Evolutionary conservation across 2,888 invertebrate species (phyloP).

Genomic region (Entomobrya multifasciata): DNA sequence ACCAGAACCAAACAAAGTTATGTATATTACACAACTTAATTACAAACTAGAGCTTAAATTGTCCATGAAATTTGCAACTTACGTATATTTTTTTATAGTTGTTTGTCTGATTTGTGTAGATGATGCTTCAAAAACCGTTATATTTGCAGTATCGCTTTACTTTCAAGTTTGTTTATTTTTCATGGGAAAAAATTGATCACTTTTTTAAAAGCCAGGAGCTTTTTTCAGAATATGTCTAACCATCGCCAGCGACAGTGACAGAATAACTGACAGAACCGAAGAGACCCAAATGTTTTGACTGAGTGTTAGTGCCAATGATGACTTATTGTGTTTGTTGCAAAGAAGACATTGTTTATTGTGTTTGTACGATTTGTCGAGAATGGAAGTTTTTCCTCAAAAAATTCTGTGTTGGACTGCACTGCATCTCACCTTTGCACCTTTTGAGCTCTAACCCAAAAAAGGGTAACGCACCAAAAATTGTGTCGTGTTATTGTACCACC

Average conservation of each 20-base stretch:
- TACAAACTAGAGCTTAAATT: too few relatives aligned
- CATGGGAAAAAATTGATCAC: too few relatives aligned
- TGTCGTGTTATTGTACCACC: background rate
- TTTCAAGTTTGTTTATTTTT: too few relatives aligned
- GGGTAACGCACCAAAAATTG: conserved; percentile 3
- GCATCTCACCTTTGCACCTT: conserved; percentile 7
- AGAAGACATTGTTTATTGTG: conserved; percentile 27
- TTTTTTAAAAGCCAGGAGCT: too few relatives aligned
- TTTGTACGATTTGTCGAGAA: background rate
- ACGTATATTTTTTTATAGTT: background rate
- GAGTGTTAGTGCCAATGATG: background rate
- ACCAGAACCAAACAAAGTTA: too few relatives aligned
- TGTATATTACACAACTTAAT: too few relatives aligned
- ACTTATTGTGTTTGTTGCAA: background rate
- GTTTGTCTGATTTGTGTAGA: background rate
- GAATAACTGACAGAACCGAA: conserved; percentile 24
- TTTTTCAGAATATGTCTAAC: conserved; percentile 6
- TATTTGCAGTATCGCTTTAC: background rate
- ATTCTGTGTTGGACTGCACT: background rate
- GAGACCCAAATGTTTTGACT: conserved; percentile 17
- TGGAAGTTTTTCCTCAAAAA: conserved; percentile 16
- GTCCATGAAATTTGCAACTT: background rate
- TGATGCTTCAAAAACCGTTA: background rate
- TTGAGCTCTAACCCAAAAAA: conserved; percentile 20
- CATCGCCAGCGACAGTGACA: conserved; percentile 63